These are phyloP conservation scores for Rhynchomys soricoides DNA, from an alignment of 2,113 vertebrate species.

Conservation along the genomic window DNA sequence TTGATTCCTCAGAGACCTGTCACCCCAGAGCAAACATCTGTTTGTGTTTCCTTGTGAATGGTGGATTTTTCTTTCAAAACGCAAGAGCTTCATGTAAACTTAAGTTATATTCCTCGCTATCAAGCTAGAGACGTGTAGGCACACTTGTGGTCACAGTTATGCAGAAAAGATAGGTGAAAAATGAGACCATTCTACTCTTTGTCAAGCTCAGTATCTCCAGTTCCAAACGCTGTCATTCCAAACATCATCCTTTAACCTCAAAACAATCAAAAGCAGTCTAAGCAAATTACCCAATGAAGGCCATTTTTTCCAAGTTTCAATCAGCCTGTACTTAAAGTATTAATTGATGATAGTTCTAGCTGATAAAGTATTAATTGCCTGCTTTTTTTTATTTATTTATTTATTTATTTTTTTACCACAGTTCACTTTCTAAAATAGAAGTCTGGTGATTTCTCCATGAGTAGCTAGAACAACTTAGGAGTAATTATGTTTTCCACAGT, in stretches of 20 bases:
- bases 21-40: neutral
- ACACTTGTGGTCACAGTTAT: neutral
- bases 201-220: neutral
- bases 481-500: slow-evolving; percentile 33
- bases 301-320: slow-evolving; percentile 20
- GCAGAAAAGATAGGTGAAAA: neutral
- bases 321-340: slow-evolving; percentile 1
- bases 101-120: neutral
- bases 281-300: neutral
- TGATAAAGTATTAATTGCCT: neutral
- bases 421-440: slow-evolving; percentile 29
- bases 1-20: neutral
- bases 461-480: neutral
- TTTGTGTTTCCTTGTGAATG: slow-evolving; percentile 26
- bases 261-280: neutral
- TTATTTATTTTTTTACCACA: neutral
- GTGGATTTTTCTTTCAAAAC: neutral
- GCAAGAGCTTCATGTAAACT: neutral
- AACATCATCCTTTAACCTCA: neutral
- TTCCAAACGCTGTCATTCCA: slow-evolving; percentile 5
- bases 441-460: slow-evolving; percentile 16
- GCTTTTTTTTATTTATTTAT: too few species aligned
- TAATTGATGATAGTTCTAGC: slow-evolving; percentile 11
- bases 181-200: neutral
- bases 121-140: neutral